phyloP scores from a whole-genome alignment of 2,113 vertebrate genomes.

The Paedocypris sp. region DNA sequence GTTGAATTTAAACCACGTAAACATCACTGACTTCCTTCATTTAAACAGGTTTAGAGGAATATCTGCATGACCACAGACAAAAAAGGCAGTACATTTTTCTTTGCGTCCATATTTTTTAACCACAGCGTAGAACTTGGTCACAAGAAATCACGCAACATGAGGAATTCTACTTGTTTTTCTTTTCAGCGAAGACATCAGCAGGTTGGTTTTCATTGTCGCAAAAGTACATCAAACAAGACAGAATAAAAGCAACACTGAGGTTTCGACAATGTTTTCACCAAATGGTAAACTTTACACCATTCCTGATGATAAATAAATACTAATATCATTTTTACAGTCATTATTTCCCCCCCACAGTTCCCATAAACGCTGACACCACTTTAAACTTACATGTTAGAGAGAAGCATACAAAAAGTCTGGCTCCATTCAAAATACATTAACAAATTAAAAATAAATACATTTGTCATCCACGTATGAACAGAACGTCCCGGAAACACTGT shows the following conservation, averaged over 20 bases:
- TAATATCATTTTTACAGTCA: constrained; percentile 37
- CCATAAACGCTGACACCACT: constrained; percentile 39
- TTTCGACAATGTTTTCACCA: constrained; percentile 18
- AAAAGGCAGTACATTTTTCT: constrained; percentile 62
- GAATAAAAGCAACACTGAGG: constrained; percentile 40
- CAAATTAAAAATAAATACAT: constrained; percentile 45
- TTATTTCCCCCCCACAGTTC: constrained; percentile 46
- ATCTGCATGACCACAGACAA: constrained; percentile 58
- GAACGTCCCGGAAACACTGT: constrained; percentile 17
- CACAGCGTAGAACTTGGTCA: constrained; percentile 70
- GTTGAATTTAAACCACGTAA: constrained; percentile 26
- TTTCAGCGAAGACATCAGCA: constrained; percentile 59
- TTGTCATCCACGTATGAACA: constrained; percentile 24
- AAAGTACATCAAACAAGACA: constrained; percentile 53
- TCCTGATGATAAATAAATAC: constrained; percentile 23
- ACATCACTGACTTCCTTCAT: constrained; percentile 40
- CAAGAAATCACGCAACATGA: constrained; percentile 77
- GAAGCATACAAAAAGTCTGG: constrained; percentile 35
- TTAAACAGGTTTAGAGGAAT: constrained; percentile 73
- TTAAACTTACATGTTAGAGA: constrained; percentile 45
- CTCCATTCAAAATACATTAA: constrained; percentile 32
- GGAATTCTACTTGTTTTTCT: constrained; percentile 52
- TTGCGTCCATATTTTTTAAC: constrained; percentile 46
- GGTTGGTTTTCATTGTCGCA: constrained; percentile 36
- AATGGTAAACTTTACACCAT: constrained; percentile 3